Evolutionary conservation across 2,888 invertebrate species (phyloP).

Genomic region (Rhagophthalmus giganteus): DNA sequence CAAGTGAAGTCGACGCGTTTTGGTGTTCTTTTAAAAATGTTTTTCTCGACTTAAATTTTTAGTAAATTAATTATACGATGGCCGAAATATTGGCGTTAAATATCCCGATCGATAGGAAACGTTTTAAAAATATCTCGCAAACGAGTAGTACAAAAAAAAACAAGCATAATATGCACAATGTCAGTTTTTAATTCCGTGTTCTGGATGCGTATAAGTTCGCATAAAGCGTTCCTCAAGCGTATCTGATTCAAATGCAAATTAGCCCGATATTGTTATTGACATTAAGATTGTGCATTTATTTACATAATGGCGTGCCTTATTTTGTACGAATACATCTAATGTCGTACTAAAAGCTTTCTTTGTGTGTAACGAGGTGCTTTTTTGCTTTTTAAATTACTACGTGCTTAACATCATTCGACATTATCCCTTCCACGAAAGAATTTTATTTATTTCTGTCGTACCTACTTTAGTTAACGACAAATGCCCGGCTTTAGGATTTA

Average conservation of each 20-base stretch:
- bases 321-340: slow-evolving; percentile 29
- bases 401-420: background rate
- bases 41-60: too few species aligned
- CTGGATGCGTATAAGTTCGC: slow-evolving; percentile 1
- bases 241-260: slow-evolving; percentile 48
- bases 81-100: too few species aligned
- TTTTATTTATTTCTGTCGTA: background rate
- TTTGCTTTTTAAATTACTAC: slow-evolving; percentile 1
- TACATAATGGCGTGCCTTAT: slow-evolving; percentile 43
- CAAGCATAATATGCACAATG: too few species aligned
- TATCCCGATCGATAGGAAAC: too few species aligned
- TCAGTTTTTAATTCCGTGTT: too few species aligned
- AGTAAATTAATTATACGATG: background rate
- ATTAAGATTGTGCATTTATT: slow-evolving; percentile 49
- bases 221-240: background rate
- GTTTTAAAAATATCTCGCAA: too few species aligned
- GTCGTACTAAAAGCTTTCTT: slow-evolving; percentile 27
- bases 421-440: background rate
- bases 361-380: slow-evolving; percentile 10
- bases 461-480: background rate
- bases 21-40: too few species aligned
- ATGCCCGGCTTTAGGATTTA: too few species aligned
- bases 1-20: too few species aligned
- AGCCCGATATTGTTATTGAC: slow-evolving; percentile 46
- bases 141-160: too few species aligned